phyloP scores from a whole-genome alignment of 1,140 invertebrate genomes.

The Heliothis subflexa region DNA sequence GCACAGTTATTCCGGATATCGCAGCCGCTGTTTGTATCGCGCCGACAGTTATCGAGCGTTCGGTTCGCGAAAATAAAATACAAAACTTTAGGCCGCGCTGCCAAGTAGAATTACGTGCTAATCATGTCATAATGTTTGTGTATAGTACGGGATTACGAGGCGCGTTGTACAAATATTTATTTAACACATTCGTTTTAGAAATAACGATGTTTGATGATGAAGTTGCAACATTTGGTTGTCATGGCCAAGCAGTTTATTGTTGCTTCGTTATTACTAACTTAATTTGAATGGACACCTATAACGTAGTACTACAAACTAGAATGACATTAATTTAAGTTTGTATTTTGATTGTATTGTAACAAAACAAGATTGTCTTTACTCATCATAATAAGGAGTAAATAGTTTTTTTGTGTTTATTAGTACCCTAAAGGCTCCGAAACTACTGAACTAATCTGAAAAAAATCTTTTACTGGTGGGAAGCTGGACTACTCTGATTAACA shows the following conservation, averaged over 20 bases:
- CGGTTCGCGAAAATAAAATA: conserved; percentile 35
- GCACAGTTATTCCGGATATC: conserved; percentile 26
- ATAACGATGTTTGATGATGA: conserved; percentile 15
- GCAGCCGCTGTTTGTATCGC: background rate
- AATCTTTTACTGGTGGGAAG: no score
- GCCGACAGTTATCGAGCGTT: conserved; percentile 20
- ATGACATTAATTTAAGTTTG: no score
- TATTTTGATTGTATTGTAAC: no score
- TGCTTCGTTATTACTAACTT: conserved; percentile 13
- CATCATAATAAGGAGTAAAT: no score
- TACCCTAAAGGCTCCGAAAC: no score
- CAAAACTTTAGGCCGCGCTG: conserved; percentile 16
- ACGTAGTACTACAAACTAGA: background rate
- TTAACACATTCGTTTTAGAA: conserved; percentile 21
- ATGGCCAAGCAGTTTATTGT: background rate
- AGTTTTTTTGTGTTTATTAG: no score
- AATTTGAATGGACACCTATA: background rate
- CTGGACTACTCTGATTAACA: no score
- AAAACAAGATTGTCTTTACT: no score
- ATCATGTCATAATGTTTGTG: conserved; percentile 25
- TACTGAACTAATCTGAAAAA: no score
- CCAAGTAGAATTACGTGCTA: conserved; percentile 6
- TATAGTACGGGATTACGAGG: conserved; percentile 1
- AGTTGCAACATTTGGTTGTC: conserved; percentile 26
- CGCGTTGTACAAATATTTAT: conserved; percentile 26